Percentiles rank a stretch among this genome's conserved stretches.
Evolutionary conservation across 92 coral and sea anemone species (phyloP).

Genomic region (Bergia puertoricense): DNA sequence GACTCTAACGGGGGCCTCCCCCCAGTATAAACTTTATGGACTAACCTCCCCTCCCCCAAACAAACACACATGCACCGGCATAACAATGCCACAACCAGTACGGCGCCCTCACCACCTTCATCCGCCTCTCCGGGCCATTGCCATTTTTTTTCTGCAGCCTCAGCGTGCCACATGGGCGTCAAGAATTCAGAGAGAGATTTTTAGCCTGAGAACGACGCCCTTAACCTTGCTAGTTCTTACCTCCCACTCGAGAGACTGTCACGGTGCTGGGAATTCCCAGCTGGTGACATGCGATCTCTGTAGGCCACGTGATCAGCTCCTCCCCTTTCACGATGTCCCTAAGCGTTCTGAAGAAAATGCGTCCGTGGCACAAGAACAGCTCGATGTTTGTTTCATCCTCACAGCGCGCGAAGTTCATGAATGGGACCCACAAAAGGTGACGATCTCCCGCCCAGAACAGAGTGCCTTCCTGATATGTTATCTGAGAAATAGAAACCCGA

Average conservation of each 20-base stretch:
- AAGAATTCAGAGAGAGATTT: too few relatives aligned
- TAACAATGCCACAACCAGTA: too few relatives aligned
- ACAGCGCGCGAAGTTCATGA: conserved; percentile 86
- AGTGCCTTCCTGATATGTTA: conserved; percentile 84
- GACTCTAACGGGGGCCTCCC: too few relatives aligned
- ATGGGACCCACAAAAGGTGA: conserved; percentile 85
- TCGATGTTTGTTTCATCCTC: conserved; percentile 85
- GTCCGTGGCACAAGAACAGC: conserved; percentile 72
- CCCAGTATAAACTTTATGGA: too few relatives aligned
- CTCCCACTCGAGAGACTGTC: background rate
- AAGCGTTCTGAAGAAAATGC: conserved; percentile 77
- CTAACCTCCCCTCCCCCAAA: too few relatives aligned
- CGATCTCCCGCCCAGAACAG: conserved; percentile 82
- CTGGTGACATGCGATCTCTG: conserved; percentile 59
- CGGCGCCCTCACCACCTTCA: too few relatives aligned
- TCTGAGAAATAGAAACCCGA: conserved; percentile 42
- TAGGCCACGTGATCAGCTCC: conserved; percentile 91
- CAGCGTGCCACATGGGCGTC: too few relatives aligned
- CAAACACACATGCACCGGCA: too few relatives aligned
- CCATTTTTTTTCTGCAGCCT: too few relatives aligned
- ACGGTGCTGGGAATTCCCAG: conserved; percentile 66
- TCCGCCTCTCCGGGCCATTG: too few relatives aligned
- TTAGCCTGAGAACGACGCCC: too few relatives aligned
- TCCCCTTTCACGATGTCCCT: conserved; percentile 79
- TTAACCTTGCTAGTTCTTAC: background rate